phyloP scores from a whole-genome alignment of 92 coral and sea anemone species.

The Chrysogorgia sp. region DNA sequence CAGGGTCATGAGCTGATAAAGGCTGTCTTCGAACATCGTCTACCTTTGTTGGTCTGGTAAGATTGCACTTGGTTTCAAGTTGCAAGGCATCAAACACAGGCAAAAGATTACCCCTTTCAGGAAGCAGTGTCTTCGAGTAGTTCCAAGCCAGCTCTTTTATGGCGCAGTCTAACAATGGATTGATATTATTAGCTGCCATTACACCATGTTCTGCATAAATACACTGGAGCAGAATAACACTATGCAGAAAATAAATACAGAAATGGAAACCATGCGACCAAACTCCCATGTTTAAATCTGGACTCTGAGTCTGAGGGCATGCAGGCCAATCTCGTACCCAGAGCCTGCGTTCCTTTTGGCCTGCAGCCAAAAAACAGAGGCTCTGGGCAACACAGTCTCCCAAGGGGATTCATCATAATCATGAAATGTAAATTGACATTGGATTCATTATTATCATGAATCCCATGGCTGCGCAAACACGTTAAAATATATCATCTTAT shows the following conservation, averaged over 20 bases:
- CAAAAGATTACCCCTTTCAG: conserved; percentile 18
- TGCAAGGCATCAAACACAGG: conserved; percentile 38
- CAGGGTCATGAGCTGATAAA: neutral
- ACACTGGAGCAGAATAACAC: neutral
- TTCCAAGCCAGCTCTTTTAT: conserved; percentile 44
- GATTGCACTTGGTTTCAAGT: conserved; percentile 25
- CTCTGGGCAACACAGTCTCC: too few species aligned
- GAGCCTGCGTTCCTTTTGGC: too few species aligned
- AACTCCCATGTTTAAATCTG: too few species aligned
- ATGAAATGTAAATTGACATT: too few species aligned
- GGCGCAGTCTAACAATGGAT: conserved; percentile 33
- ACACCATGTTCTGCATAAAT: neutral
- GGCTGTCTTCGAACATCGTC: neutral
- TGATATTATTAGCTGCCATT: neutral
- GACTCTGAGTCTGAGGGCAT: too few species aligned
- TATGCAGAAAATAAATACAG: neutral
- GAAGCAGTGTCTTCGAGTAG: conserved; percentile 39
- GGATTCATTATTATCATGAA: too few species aligned
- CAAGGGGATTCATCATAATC: too few species aligned
- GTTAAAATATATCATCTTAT: too few species aligned
- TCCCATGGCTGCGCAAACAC: too few species aligned
- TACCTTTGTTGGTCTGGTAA: conserved; percentile 19
- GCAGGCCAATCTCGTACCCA: too few species aligned
- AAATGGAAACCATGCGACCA: neutral
- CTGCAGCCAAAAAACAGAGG: too few species aligned